Base-by-base conservation (phyloP, 2,888 invertebrate genomes). In the Cataglyphis albicans region DNA sequence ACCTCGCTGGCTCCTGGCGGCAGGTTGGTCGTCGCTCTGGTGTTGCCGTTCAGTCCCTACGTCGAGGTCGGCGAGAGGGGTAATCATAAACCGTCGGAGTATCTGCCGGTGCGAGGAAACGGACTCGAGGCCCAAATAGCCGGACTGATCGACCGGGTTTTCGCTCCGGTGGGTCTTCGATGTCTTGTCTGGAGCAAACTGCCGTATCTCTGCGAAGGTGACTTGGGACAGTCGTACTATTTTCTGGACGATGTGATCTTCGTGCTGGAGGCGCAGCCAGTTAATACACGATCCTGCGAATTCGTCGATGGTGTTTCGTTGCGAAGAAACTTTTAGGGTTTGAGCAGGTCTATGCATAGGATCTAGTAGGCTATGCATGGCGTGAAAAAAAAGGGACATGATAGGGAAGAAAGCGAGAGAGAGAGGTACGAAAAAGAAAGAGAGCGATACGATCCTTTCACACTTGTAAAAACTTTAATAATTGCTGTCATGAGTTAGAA, bases 161-260 rank as follows among this genome's bases (percentile, higher is more conserved):
- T 97, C 70, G 93, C 95, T 38, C 97, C 97, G 0, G 94, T 96
- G 72, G 97, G 97, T 4, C 98, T 98, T 94, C 96, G 96, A 81
- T 96, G 99, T 59, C 96, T 97, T 67, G 96, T 96, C 6, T 99
- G 99, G 98, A 97, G 98, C 15, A 96, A 98, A 91, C 96, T 99
- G 61, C 99, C 99, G 0, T 99, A 99, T 94, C 96, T 99, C 57
- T 99, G 99, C 95, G 99, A 99, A 95, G 99, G 99, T 0, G 99
- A 99, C 95, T 96, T 99, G 88, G 96, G 97, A 67, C 98, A 98
- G 94, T 97, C 98, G 0, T 98, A 97, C 95, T 99, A 99, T 95
- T 98, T 98, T 97, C 96, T 99, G 70, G 97, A 98, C 91, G 99
- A 99, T 95, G 97, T 97, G 35, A 96, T 99, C n/a, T 98, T 98